These are phyloP conservation scores for Sinotaia quadrata DNA, from an alignment of 2,888 invertebrate species.

Conservation along the genomic window DNA sequence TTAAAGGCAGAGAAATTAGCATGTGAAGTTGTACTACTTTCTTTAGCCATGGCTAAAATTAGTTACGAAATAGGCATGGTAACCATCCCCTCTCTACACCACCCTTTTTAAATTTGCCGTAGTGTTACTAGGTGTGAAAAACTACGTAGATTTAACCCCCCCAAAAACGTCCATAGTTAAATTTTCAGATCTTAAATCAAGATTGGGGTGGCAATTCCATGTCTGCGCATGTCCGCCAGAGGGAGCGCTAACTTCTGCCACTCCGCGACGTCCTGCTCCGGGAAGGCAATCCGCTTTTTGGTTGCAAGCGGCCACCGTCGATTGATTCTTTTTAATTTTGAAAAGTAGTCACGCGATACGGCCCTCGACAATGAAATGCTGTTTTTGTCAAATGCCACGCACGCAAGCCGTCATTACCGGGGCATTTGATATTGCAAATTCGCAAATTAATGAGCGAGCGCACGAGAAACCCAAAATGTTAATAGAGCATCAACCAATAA, in stretches of 20 bases:
- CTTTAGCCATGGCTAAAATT: too few relatives aligned
- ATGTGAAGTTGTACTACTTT: too few relatives aligned
- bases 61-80: too few relatives aligned
- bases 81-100: too few relatives aligned
- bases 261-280: background rate
- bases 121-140: too few relatives aligned
- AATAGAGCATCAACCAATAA: too few relatives aligned
- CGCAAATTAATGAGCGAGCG: conserved; percentile 22
- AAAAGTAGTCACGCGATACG: conserved; percentile 23
- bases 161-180: too few relatives aligned
- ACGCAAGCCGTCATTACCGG: conserved; percentile 21
- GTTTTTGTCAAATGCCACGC: conserved; percentile 11
- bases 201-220: too few relatives aligned
- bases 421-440: conserved; percentile 29
- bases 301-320: background rate
- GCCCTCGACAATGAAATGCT: conserved; percentile 9
- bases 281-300: background rate
- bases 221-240: background rate
- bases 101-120: too few relatives aligned
- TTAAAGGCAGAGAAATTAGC: too few relatives aligned
- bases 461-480: conserved; percentile 5
- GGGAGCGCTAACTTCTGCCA: background rate
- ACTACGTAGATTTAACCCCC: too few relatives aligned
- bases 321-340: conserved; percentile 21
- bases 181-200: too few relatives aligned